These are phyloP conservation scores for Lepus oiostolus DNA, from an alignment of 2,797 vertebrate genomes.

Conservation along the genomic window DNA sequence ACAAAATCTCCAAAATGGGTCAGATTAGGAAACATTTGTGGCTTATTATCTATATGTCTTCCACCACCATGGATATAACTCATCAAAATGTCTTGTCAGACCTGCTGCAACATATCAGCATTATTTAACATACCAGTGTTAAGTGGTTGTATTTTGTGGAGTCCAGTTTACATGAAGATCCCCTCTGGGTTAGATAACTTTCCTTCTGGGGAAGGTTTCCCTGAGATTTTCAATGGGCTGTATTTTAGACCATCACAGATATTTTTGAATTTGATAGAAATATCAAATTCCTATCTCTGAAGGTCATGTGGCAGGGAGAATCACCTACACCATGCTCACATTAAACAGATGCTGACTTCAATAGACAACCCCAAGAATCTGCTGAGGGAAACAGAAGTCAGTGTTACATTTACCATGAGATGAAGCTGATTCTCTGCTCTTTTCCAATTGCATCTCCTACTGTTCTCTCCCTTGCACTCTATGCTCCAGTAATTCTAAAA, in stretches of 20 bases:
- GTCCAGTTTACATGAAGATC: background rate
- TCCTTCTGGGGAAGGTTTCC: background rate
- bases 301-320: background rate
- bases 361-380: background rate
- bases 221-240: background rate
- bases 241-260: background rate
- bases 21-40: background rate
- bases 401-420: background rate
- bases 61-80: background rate
- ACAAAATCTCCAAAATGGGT: background rate
- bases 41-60: background rate
- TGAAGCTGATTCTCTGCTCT: background rate
- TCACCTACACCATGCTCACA: background rate
- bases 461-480: slow-evolving; percentile 24
- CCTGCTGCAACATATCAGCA: background rate
- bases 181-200: background rate
- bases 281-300: background rate
- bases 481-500: background rate
- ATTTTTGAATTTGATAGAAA: background rate
- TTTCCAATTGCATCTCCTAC: background rate
- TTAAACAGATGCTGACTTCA: background rate
- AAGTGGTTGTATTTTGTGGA: background rate
- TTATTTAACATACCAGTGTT: background rate
- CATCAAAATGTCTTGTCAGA: background rate
- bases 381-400: background rate